Conservation (phyloP, 2,113 vertebrate species). For the Catharus fuscescens region DNA sequence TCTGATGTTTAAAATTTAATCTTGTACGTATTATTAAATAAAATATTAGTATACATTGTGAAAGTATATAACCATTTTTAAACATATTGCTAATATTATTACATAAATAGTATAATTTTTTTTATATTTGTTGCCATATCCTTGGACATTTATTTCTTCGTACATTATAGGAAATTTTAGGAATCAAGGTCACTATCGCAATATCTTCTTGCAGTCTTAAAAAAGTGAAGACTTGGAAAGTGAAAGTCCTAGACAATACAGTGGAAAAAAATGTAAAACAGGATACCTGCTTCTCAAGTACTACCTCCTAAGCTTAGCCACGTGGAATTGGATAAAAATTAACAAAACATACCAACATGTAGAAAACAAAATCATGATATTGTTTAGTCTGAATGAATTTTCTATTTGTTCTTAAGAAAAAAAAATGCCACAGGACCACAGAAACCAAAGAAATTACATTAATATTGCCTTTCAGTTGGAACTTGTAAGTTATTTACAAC, state of each 20-base stretch:
- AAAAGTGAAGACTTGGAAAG: background rate
- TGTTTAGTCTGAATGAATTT: background rate
- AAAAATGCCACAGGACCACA: background rate
- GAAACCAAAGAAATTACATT: background rate
- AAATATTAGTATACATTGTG: background rate
- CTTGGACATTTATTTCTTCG: background rate
- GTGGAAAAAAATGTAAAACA: background rate
- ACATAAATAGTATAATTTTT: background rate
- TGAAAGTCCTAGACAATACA: background rate
- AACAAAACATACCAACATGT: background rate
- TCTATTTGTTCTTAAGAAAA: background rate
- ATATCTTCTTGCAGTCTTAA: background rate
- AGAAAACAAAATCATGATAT: background rate
- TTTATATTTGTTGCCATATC: background rate
- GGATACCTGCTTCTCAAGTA: background rate
- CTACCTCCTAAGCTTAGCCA: background rate
- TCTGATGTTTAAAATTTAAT: background rate
- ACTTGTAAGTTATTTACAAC: background rate
- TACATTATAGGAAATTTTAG: background rate
- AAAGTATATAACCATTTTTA: background rate
- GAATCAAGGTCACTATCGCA: background rate
- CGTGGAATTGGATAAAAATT: background rate
- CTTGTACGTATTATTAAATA: background rate
- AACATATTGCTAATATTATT: background rate
- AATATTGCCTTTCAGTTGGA: background rate